These are phyloP conservation scores for Chelon labrosus DNA, from an alignment of 2,797 vertebrate species.

Conservation along the genomic window DNA sequence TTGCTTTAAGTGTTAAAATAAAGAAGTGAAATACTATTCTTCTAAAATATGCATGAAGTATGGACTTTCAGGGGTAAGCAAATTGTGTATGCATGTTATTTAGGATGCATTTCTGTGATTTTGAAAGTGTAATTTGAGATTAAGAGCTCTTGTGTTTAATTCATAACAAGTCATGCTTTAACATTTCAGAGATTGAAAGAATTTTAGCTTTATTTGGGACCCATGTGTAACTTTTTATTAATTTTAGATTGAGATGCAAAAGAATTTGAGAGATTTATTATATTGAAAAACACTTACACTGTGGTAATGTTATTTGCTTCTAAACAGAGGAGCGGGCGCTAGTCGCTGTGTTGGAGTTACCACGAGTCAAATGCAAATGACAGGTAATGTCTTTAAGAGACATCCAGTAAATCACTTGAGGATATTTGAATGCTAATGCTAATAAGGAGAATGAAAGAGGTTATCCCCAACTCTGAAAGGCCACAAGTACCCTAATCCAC, in stretches of 20 bases:
- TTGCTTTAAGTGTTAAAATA: not conserved
- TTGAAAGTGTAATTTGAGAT: constrained; percentile 3
- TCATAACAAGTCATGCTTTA: not conserved
- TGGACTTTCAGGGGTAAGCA: not conserved
- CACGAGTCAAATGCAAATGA: constrained; percentile 60
- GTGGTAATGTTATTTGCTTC: not conserved
- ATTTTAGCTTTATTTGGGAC: not conserved
- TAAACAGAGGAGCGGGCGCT: not conserved
- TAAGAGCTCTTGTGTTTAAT: constrained; percentile 16
- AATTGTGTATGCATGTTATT: not conserved
- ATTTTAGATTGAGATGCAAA: too few species aligned
- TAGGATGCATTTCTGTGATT: not conserved
- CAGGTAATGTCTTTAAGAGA: constrained; percentile 39
- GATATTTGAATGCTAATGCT: constrained; percentile 76
- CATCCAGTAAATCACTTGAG: constrained; percentile 52
- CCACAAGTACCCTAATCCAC: constrained; percentile 65
- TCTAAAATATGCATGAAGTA: not conserved
- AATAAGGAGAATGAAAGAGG: constrained; percentile 53
- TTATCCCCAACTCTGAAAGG: constrained; percentile 39
- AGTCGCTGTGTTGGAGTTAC: constrained; percentile 18
- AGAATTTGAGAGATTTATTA: too few species aligned
- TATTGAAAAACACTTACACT: not conserved
- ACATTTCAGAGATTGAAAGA: not conserved
- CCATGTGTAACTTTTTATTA: too few species aligned
- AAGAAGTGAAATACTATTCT: not conserved